Evolutionary conservation across 2,797 vertebrate species (phyloP), one percentile per base, ranked within the genome.

Genomic region (Xiphorhynchus erythropygius): DNA sequence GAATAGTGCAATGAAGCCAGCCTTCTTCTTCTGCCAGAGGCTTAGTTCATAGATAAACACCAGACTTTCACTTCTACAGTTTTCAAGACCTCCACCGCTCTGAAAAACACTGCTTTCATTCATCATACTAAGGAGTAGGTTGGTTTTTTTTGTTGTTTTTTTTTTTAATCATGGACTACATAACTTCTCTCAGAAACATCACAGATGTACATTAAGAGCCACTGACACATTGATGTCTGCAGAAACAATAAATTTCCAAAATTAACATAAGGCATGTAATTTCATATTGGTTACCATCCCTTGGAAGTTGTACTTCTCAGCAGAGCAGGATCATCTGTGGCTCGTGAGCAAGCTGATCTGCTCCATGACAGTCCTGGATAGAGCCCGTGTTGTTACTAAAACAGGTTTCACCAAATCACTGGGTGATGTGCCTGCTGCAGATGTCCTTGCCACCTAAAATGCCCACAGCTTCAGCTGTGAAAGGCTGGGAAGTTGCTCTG

Each of bases 1-100:
- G 88, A 95, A 92, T 4, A 83, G 85, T 53, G 90, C 70, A 89
- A 79, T 60, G 80, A 93, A 97, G 68, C 84, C 94, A 86, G 63
- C 79, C 86, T 67, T 88, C 81, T 78, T 73, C 84, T 90, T 83
- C 75, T 96, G 94, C 94, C 89, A 93, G 86, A 5, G 8, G 33
- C 73, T 87, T 71, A 79, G 95, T 73, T 80, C 59, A 78, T 86
- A 67, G 84, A 93, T 95, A 96, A 96, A 97, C 91, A 95, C 62
- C 77, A 97, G 95, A 87, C 73, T 75, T 57, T 84, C 68, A 75
- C 41, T 95, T 88, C 62, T 76, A 75, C 49, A 62, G 44, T 57
- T 91, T 94, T 90, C 77, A 95, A 87, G 80, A 87, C 81, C 83
- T 96, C 78, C 74, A 78, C 50, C 3, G 4, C 53, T 63, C 37